Evolutionary conservation across 2,888 invertebrate species (phyloP).

Genomic region (Elmis aenea): DNA sequence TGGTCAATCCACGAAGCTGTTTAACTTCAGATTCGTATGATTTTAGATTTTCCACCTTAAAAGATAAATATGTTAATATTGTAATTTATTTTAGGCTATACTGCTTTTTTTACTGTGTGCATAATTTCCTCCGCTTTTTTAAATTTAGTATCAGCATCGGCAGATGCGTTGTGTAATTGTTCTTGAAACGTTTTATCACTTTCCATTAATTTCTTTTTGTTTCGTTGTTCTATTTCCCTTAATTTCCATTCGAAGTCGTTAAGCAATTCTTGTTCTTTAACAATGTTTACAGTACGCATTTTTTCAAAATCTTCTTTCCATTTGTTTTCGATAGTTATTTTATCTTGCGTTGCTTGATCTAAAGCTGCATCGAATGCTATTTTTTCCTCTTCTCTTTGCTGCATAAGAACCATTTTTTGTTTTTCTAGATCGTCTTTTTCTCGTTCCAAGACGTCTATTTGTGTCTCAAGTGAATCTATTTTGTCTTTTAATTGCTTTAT

Average conservation of each 20-base stretch:
- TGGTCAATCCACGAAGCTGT: slow-evolving; percentile 52
- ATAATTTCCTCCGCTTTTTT: slow-evolving; percentile 42
- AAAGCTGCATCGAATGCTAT: slow-evolving; percentile 54
- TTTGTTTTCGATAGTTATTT: slow-evolving; percentile 53
- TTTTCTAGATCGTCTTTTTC: slow-evolving; percentile 48
- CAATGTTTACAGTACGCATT: slow-evolving; percentile 60
- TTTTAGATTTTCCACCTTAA: slow-evolving; percentile 50
- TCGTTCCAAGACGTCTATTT: slow-evolving; percentile 47
- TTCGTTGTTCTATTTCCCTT: slow-evolving; percentile 66
- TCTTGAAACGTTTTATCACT: slow-evolving; percentile 56
- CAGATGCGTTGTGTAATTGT: slow-evolving; percentile 47
- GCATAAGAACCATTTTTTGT: slow-evolving; percentile 39
- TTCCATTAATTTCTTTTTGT: slow-evolving; percentile 59
- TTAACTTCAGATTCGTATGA: slow-evolving; percentile 54
- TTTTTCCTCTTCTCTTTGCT: slow-evolving; percentile 49
- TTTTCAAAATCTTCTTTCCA: slow-evolving; percentile 67
- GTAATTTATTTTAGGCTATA: too few species aligned
- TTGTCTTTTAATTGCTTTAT: slow-evolving; percentile 49
- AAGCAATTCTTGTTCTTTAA: slow-evolving; percentile 67
- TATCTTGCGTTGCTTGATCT: slow-evolving; percentile 57
- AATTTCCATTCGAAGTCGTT: slow-evolving; percentile 83
- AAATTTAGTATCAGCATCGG: slow-evolving; percentile 41
- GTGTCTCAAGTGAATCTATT: slow-evolving; percentile 49
- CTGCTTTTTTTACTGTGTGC: slow-evolving; percentile 37
- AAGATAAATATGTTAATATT: slow-evolving; percentile 4